Evolutionary conservation across 2,797 vertebrate genomes (phyloP), one percentile per base, ranked within the genome.

Genomic region (Danio aesculapii): DNA sequence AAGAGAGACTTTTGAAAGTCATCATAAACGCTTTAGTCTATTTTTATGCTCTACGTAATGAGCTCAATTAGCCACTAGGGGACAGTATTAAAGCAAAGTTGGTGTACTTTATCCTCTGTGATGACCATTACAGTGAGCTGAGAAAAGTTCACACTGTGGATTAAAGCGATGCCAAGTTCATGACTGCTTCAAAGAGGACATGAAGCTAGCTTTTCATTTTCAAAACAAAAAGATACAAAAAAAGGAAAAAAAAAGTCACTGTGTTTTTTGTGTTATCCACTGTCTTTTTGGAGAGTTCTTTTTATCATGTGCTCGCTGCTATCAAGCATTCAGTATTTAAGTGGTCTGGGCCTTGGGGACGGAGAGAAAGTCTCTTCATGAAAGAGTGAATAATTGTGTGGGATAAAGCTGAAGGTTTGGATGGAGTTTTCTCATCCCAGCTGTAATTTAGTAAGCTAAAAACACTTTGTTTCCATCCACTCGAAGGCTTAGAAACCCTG

Each of bases 301-400:
- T 87, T 85, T 86, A 85, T 87, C 83, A 90, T 85, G 88, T 91
- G 86, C 91, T 88, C 92, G 93, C 93, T 95, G 94, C 93, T 94
- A 93, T 89, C 89, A 84, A 90, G 83, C 88, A 87, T 91, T 92
- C 87, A 91, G 90, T 90, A 89, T 90, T 88, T 86, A 83, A 81
- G 87, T 47, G 86, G 85, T 80, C 75, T 73, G 81, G 81, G 63
- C 68, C 77, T 87, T 85, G 84, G 79, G 84, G 75, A 73, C 72
- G 12, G 76, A 63, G 44, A 86, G 61, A 67, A 72, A 77, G 57
- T 61, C 78, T 21, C 62, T 77, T 81, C 73, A 66, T 49, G 75
- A 61, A 75, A 50, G 57, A 79, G 70, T 72, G 68, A 72, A 76
- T 75, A 79, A 30, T 71, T 59, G 21, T 68, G 66, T 59, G 44